Evolutionary conservation across 2,797 vertebrate species (phyloP), one percentile per base, ranked within the genome.

Genomic region (Meda fulgida): DNA sequence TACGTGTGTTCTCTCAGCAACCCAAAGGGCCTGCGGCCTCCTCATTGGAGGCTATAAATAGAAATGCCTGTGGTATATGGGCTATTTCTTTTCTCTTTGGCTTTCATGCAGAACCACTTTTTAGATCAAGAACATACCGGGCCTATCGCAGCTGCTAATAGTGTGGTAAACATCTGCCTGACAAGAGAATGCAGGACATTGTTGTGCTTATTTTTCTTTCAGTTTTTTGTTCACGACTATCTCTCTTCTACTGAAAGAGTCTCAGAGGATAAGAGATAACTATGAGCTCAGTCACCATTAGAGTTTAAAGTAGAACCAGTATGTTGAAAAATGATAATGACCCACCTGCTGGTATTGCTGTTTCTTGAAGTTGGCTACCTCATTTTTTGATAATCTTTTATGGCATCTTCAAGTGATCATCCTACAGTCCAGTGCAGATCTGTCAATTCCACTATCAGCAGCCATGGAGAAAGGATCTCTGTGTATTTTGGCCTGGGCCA

Each of bases 51-150:
- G 91, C 89, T 94, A 95, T 94, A 94, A 93, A 93, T 95, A 94
- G 93, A 94, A 92, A 94, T 93, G 91, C 93, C 93, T 93, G 93
- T 80, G 93, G 92, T 91, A 92, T 93, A 91, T 92, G 93, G 93
- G 89, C 86, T 92, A 93, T 90, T 89, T 90, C 83, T 88, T 90
- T 86, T 88, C 90, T 90, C 70, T 88, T 87, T 78, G 79, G 78
- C 87, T 84, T 88, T 91, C 90, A 90, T 89, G 90, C 91, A 84
- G 85, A 84, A 63, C 79, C 81, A 90, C 89, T 87, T 51, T 88
- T 75, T 89, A 92, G 89, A 89, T 87, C 82, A 34, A 18, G 86
- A 72, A 51, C 88, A 84, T 88, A 91, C 86, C 91, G 89, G 89
- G 89, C 66, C 84, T 87, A 83, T 88, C 89, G 85, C 89, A 88